Evolutionary conservation across 2,888 invertebrate genomes (phyloP), one percentile per base, ranked within the genome.

Genomic region (Epistrophe eligans): DNA sequence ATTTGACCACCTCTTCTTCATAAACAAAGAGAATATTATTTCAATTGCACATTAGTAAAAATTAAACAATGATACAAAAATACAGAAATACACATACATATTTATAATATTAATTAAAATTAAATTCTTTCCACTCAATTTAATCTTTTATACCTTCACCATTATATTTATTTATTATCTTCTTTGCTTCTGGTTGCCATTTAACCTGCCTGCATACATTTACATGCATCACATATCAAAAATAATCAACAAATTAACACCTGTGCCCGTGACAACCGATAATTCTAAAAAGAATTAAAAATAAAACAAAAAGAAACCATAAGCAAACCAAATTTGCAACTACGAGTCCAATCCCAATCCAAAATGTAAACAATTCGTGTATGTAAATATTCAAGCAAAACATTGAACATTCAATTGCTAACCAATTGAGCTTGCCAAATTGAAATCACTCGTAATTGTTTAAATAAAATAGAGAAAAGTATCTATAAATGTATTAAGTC

Each of bases 251-350:
- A 66, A 77, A 60, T 77, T 80, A 84, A 80, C 84, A 84, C 84
- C 84, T 80, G 80, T 67, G 80, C 80, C 84, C 77, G 80, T 60
- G 80, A 80, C 80, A 84, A 71, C 76, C 80, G 72, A 77, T 60
- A 73, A 80, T 60, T 62, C 43, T n/a, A 38, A 52, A 79, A 45
- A 62, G 8, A 48, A 48, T 3, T 48, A 48, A 55, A 67, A 77
- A 35, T 11, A 45, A 71, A 40, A 45, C 8, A 43, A 38, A 24
- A 60, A 40, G n/a, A 48, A 38, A 60, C 50, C 50, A 62, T 13
- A 52, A 48, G 28, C 15, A 13, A 28, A 28, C 2, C 5, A 19
- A 50, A 17, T 48, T 48, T 48, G 48, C 48, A 48, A 48, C 17
- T 17, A 7, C 24, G 7, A 52, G 28, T 52, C 24, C 55, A 28